phyloP scores from a whole-genome alignment of 1,140 invertebrate genomes.

The Gonioctena quinquepunctata region DNA sequence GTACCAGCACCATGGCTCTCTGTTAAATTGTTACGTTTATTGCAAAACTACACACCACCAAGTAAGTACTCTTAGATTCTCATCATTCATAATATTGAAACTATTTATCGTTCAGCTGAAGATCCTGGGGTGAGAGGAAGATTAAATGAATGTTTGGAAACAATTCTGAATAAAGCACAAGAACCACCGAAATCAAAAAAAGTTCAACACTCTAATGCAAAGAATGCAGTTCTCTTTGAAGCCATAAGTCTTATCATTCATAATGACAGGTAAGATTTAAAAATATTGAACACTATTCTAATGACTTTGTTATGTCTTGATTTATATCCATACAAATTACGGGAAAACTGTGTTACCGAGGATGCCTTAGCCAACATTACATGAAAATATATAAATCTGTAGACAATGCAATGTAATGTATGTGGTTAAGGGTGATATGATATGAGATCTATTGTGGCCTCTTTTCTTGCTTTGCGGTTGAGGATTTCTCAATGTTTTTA shows the following conservation, averaged over 20 bases:
- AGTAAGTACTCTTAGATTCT: conserved; percentile 67
- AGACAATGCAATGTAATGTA: too few species aligned
- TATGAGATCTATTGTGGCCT: too few species aligned
- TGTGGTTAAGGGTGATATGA: too few species aligned
- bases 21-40: conserved; percentile 92
- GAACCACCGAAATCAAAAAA: conserved; percentile 99
- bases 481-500: too few species aligned
- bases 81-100: too few species aligned
- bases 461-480: too few species aligned
- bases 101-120: conserved; percentile 63
- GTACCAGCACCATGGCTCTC: conserved; percentile 99
- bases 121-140: conserved; percentile 93
- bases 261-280: conserved; percentile 77
- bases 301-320: too few species aligned
- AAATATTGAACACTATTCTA: too few species aligned
- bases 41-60: conserved; percentile 98
- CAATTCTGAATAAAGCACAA: conserved; percentile 99
- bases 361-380: too few species aligned
- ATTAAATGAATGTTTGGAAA: conserved; percentile 97
- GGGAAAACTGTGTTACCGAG: too few species aligned
- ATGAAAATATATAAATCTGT: too few species aligned
- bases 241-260: conserved; percentile 99
- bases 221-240: conserved; percentile 99
- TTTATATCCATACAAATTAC: too few species aligned
- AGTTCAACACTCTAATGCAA: conserved; percentile 99